Evolutionary conservation across 2,113 vertebrate species (phyloP).

Genomic region (Aramus guarauna): DNA sequence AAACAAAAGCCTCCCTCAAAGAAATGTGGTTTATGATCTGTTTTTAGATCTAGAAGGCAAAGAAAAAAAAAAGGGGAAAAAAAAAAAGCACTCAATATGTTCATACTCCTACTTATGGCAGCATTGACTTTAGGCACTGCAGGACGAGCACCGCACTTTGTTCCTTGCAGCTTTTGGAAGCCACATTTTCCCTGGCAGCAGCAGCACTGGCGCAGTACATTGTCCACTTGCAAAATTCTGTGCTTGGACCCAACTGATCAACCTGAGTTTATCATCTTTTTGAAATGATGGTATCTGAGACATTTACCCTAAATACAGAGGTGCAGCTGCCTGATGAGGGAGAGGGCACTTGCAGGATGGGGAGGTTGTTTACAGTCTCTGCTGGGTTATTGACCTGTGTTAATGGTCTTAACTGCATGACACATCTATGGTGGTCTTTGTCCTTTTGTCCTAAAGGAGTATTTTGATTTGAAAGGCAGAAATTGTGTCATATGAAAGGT

Average conservation of each 20-base stretch:
- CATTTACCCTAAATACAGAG: not conserved
- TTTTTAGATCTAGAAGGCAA: slow-evolving; percentile 21
- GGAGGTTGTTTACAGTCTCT: not conserved
- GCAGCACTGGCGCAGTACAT: rapidly evolving
- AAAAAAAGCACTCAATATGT: not conserved
- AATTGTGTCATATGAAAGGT: not conserved
- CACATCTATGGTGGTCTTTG: not conserved
- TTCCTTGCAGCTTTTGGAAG: not conserved
- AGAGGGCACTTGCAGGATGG: not conserved
- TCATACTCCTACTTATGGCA: not conserved
- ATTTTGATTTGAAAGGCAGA: not conserved
- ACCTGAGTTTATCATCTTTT: not conserved
- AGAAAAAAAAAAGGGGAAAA: not conserved
- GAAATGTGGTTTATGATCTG: not conserved
- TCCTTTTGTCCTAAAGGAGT: not conserved
- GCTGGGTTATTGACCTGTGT: not conserved
- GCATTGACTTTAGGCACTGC: not conserved
- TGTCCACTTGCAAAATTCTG: not conserved
- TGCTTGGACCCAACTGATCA: not conserved
- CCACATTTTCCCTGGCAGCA: not conserved
- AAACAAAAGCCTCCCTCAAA: not conserved
- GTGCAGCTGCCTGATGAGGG: not conserved
- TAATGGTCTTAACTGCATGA: not conserved
- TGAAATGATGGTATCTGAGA: not conserved
- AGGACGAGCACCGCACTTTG: not conserved